Evolutionary conservation across 2,113 vertebrate genomes (phyloP).

Genomic region (Dinomys branickii): DNA sequence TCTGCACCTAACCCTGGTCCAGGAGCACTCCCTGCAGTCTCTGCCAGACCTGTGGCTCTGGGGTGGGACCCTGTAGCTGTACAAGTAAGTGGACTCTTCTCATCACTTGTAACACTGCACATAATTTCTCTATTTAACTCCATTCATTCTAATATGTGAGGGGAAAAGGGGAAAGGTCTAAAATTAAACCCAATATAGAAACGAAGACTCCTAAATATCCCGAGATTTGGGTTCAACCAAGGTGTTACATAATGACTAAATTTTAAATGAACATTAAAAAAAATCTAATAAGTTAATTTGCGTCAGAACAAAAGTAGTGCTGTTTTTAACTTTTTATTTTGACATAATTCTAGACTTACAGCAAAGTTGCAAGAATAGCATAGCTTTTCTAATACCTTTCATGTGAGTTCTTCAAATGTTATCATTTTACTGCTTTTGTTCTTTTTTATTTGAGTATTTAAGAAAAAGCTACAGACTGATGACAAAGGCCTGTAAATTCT

Average conservation of each 20-base stretch:
- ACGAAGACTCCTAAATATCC: conserved; percentile 24
- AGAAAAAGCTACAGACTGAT: conserved; percentile 37
- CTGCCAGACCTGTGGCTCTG: background rate
- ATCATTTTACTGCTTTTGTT: conserved; percentile 40
- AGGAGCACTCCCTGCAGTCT: background rate
- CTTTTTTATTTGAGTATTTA: background rate
- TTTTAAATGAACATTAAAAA: conserved; percentile 62
- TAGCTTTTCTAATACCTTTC: conserved; percentile 33
- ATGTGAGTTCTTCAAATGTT: background rate
- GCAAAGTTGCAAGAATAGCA: conserved; percentile 35
- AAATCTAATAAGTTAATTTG: conserved; percentile 55
- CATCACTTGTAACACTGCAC: background rate
- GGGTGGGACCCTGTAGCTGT: background rate
- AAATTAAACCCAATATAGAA: conserved; percentile 43
- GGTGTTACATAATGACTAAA: conserved; percentile 47
- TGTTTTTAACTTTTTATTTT: conserved; percentile 71
- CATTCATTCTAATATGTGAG: background rate
- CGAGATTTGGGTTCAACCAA: conserved; percentile 30
- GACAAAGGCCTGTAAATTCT: background rate
- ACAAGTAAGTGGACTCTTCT: background rate
- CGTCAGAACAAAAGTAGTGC: conserved; percentile 48
- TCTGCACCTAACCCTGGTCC: background rate
- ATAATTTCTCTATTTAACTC: background rate
- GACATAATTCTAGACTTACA: conserved; percentile 47
- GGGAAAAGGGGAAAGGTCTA: background rate